Conservation (phyloP, 2,797 vertebrate genomes). For the Oreortyx pictus region DNA sequence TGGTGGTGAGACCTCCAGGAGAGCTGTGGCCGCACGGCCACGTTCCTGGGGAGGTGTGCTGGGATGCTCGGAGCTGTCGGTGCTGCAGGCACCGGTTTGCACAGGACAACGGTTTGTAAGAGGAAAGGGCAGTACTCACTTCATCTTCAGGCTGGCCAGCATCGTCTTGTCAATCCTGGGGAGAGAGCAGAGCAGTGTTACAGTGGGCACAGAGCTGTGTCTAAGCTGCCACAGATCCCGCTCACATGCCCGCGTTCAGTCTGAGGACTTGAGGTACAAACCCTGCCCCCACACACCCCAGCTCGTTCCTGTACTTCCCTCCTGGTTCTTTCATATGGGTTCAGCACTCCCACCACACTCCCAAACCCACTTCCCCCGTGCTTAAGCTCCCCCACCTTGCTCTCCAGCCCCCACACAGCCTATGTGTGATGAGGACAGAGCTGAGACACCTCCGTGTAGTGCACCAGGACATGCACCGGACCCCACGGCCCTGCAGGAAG, state of each 20-base stretch:
- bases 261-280: neutral
- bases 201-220: rapidly evolving
- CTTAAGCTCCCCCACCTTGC: neutral
- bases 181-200: constrained; percentile 62
- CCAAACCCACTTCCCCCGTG: rapidly evolving
- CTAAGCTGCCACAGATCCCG: no score
- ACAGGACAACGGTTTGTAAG: rapidly evolving
- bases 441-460: rapidly evolving
- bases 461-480: rapidly evolving
- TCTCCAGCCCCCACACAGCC: neutral
- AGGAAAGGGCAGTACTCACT: constrained; percentile 83
- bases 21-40: neutral
- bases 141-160: constrained; percentile 88
- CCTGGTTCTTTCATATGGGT: neutral
- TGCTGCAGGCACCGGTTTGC: neutral
- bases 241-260: no score
- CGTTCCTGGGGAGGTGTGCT: neutral
- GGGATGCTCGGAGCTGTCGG: neutral
- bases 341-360: neutral
- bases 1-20: neutral
- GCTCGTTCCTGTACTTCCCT: neutral
- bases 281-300: neutral
- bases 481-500: neutral
- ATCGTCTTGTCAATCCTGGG: constrained; percentile 95
- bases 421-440: rapidly evolving